Evolutionary conservation across 2,113 vertebrate species (phyloP).

Genomic region (Chaetura pelagica): DNA sequence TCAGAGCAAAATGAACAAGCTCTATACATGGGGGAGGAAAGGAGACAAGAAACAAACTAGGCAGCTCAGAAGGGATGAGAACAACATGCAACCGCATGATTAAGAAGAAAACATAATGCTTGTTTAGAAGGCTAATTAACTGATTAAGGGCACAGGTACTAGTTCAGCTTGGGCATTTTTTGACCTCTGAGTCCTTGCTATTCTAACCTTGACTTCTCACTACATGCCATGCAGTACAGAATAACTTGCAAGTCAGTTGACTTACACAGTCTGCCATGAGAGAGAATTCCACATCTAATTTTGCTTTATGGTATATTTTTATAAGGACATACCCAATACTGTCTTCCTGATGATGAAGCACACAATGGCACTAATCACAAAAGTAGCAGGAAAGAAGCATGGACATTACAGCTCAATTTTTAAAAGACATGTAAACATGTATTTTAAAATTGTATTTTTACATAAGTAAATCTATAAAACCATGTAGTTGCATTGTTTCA

Average conservation of each 20-base stretch:
- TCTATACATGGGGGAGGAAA: fast-evolving
- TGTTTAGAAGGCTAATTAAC: not conserved
- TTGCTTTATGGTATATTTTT: not conserved
- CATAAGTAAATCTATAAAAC: not conserved
- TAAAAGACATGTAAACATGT: not conserved
- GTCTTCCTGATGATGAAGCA: not conserved
- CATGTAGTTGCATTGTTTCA: not conserved
- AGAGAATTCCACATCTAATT: not conserved
- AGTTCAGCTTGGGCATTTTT: not conserved
- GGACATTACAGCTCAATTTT: not conserved
- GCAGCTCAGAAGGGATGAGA: not conserved
- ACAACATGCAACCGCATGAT: not conserved
- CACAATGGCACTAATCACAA: not conserved
- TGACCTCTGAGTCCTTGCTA: not conserved
- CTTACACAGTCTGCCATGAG: not conserved
- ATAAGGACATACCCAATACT: not conserved
- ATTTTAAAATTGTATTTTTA: not conserved
- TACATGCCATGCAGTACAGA: not conserved
- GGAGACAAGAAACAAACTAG: not conserved
- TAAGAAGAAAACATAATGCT: not conserved
- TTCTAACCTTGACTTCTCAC: constrained; percentile 18
- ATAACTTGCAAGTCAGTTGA: not conserved
- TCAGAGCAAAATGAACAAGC: not conserved
- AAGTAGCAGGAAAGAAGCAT: not conserved
- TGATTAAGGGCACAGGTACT: not conserved